phyloP scores from a whole-genome alignment of 1,140 invertebrate species.

The Drosophila parvula region DNA sequence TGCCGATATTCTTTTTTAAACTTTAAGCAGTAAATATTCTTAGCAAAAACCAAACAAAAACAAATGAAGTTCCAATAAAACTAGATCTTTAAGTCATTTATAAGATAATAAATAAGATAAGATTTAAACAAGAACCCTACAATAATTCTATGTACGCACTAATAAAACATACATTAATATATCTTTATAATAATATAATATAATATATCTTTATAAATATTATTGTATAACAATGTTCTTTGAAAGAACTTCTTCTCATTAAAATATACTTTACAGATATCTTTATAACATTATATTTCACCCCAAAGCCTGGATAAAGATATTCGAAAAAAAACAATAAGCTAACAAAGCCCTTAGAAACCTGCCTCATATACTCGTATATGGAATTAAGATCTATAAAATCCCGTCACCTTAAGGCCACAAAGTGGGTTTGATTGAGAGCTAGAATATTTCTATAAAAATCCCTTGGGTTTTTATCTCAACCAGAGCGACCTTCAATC shows the following conservation, averaged over 20 bases:
- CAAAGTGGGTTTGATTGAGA: conserved; percentile 18
- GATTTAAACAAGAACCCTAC: background rate
- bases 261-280: too few relatives aligned
- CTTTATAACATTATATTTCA: background rate
- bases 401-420: background rate
- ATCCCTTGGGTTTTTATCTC: conserved; percentile 13
- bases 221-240: too few relatives aligned
- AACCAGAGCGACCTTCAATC: conserved; percentile 19
- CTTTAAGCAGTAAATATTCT: background rate
- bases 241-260: background rate
- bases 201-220: too few relatives aligned
- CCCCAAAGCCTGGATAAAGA: background rate
- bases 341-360: background rate
- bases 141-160: background rate
- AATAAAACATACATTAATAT: background rate
- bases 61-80: background rate
- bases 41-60: background rate
- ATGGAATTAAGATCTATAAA: conserved; percentile 17
- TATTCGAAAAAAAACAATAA: conserved; percentile 1
- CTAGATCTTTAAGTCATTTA: too few relatives aligned
- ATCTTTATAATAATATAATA: background rate
- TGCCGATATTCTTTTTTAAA: background rate
- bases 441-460: conserved; percentile 26
- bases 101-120: too few relatives aligned
- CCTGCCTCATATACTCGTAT: background rate